phyloP scores from a whole-genome alignment of 2,113 vertebrate species.

The Trichomycterus rosablanca region DNA sequence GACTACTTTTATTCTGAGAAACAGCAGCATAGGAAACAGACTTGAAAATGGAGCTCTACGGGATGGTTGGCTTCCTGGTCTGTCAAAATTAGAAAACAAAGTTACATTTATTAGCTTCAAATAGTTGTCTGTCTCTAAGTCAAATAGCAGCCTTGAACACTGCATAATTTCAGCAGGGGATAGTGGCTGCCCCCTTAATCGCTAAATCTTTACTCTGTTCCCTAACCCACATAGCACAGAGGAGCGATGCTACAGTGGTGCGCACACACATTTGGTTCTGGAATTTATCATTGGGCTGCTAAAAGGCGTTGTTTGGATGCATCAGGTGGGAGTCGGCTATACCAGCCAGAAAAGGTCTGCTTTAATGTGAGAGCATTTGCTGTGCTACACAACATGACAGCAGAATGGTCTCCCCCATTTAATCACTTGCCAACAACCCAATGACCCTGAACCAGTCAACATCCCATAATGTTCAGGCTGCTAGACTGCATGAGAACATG shows the following conservation, averaged over 20 bases:
- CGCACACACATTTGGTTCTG: neutral
- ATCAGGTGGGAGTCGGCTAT: neutral
- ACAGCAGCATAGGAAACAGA: neutral
- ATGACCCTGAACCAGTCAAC: neutral
- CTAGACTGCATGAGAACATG: neutral
- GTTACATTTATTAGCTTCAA: neutral
- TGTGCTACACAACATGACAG: constrained; percentile 6
- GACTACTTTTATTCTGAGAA: neutral
- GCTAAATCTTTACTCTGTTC: neutral
- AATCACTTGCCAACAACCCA: neutral
- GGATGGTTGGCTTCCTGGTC: neutral
- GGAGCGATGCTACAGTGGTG: neutral
- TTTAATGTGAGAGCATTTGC: neutral
- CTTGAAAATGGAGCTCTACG: neutral
- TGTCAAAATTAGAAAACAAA: neutral
- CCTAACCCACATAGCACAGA: neutral
- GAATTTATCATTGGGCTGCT: neutral
- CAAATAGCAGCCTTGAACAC: neutral
- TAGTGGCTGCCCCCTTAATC: neutral
- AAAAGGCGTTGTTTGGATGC: constrained; percentile 6
- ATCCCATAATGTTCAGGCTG: neutral
- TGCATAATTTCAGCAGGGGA: neutral
- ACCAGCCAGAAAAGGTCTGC: constrained; percentile 12
- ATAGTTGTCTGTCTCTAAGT: neutral
- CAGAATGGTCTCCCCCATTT: constrained; percentile 5